Evolutionary conservation across 1,140 invertebrate genomes (phyloP).

Genomic region (Paralvinella palmiformis): DNA sequence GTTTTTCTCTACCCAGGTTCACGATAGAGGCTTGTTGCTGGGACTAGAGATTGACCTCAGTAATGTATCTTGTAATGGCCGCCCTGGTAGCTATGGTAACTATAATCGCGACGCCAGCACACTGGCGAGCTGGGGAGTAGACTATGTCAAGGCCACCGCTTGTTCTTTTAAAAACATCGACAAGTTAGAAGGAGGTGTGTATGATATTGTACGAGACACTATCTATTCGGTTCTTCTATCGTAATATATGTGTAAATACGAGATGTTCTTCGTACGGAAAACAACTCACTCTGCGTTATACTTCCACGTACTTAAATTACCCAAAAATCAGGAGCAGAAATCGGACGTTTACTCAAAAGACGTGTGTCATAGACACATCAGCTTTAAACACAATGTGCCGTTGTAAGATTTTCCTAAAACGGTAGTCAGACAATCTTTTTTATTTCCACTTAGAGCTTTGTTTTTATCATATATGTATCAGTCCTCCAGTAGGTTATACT

Average conservation of each 20-base stretch:
- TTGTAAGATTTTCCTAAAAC: too few species aligned
- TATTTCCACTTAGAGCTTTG: too few species aligned
- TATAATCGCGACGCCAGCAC: conserved; percentile 74
- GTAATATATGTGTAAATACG: too few species aligned
- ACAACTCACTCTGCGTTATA: not conserved
- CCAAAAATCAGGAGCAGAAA: not conserved
- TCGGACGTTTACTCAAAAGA: too few species aligned
- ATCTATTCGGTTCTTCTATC: too few species aligned
- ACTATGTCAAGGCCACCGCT: conserved; percentile 77
- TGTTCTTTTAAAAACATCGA: not conserved
- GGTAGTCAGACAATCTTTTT: too few species aligned
- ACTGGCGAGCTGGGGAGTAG: conserved; percentile 87
- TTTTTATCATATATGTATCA: too few species aligned
- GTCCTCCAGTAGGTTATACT: too few species aligned
- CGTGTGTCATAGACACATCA: too few species aligned
- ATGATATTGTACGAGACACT: not conserved
- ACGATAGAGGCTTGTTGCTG: conserved; percentile 83
- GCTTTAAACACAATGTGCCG: too few species aligned
- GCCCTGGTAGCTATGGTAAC: conserved; percentile 81
- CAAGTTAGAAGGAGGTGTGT: not conserved
- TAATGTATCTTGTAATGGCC: conserved; percentile 80
- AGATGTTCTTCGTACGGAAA: too few species aligned
- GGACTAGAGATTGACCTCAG: conserved; percentile 93
- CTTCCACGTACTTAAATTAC: not conserved
- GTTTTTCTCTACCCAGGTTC: conserved; percentile 67